Conservation (phyloP, 2,797 vertebrate species). For the Sphaeramia orbicularis region DNA sequence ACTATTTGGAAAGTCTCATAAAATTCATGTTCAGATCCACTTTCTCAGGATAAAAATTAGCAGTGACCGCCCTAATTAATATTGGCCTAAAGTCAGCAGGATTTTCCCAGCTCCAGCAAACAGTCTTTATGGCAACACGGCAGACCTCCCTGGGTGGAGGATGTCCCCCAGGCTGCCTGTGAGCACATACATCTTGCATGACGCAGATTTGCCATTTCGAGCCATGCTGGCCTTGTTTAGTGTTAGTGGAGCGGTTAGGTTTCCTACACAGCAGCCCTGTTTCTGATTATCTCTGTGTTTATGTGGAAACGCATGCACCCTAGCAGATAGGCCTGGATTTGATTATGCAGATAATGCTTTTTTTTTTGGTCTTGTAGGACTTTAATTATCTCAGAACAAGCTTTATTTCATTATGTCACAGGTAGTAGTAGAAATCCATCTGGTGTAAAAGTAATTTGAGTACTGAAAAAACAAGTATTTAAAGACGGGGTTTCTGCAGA, state of each 20-base stretch:
- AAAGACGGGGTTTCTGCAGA: neutral
- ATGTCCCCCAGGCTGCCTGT: conserved; percentile 72
- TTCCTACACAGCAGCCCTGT: conserved; percentile 73
- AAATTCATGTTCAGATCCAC: conserved; percentile 61
- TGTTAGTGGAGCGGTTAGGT: conserved; percentile 58
- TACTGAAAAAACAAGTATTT: neutral
- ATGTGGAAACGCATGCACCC: conserved; percentile 63
- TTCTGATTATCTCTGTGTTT: conserved; percentile 82
- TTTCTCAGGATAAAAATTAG: conserved; percentile 57
- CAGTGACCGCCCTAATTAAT: conserved; percentile 46
- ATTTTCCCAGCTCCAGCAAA: conserved; percentile 70
- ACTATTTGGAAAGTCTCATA: conserved; percentile 36
- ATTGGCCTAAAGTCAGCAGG: conserved; percentile 77
- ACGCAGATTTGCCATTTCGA: conserved; percentile 75
- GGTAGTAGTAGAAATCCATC: neutral
- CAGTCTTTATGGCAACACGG: conserved; percentile 67
- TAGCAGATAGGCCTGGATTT: conserved; percentile 71
- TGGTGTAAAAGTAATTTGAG: neutral
- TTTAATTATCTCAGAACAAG: conserved; percentile 62
- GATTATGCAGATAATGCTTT: conserved; percentile 68
- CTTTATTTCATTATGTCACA: conserved; percentile 27
- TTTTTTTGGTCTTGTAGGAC: conserved; percentile 22
- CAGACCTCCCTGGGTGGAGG: conserved; percentile 69
- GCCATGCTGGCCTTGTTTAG: conserved; percentile 70
- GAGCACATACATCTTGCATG: conserved; percentile 69